Percentiles rank a stretch among this genome's conserved stretches.
These are phyloP conservation scores for Andrena trimmerana DNA, from an alignment of 2,888 invertebrate species.

Conservation along the genomic window DNA sequence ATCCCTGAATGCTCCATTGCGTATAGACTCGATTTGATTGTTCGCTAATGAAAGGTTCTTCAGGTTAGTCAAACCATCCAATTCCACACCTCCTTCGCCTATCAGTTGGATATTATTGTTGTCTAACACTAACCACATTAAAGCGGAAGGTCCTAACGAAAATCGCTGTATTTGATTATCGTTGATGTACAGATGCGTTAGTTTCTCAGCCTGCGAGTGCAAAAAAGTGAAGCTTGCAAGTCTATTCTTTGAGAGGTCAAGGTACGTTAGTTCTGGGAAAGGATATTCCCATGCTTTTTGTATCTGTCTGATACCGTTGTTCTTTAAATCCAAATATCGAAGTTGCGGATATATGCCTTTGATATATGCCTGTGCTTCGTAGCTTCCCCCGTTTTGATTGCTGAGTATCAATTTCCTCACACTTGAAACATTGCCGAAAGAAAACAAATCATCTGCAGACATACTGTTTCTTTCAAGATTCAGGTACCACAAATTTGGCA, in stretches of 20 bases:
- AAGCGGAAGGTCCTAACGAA: accelerated
- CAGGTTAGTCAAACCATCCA: slow-evolving; percentile 46
- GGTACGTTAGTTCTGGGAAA: slow-evolving; percentile 23
- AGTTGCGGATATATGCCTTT: no score
- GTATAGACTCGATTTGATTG: slow-evolving; percentile 2
- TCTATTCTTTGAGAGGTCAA: slow-evolving; percentile 29
- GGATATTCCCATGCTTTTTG: no score
- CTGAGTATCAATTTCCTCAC: no score
- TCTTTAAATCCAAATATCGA: no score
- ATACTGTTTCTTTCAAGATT: no score
- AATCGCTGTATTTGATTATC: accelerated
- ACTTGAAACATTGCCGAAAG: no score
- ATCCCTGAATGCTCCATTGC: neutral
- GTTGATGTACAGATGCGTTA: slow-evolving; percentile 27
- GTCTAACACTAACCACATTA: slow-evolving; percentile 19
- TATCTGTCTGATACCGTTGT: no score
- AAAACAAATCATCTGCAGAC: no score
- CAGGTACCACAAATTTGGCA: no score
- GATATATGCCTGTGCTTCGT: no score
- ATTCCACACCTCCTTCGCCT: neutral
- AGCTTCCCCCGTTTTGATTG: no score
- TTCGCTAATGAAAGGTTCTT: slow-evolving; percentile 66
- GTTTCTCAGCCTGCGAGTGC: neutral
- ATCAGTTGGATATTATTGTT: neutral
- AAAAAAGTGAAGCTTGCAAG: neutral